Conservation (phyloP, 2,888 invertebrate genomes). For the Cheiracanthium punctorium region DNA sequence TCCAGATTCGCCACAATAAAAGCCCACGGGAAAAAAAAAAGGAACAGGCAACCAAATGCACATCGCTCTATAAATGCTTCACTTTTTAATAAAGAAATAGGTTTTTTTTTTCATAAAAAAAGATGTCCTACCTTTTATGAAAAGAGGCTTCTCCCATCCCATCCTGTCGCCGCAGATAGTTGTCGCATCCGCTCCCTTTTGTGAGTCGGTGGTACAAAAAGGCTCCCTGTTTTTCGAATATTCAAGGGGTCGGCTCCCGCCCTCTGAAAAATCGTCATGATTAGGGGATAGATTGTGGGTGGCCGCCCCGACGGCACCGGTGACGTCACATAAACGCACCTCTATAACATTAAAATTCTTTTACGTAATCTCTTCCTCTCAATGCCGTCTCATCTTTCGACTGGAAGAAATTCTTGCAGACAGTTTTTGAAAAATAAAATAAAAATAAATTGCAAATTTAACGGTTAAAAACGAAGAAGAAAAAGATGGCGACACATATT, state of each 20-base stretch:
- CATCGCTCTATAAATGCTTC: conserved; percentile 54
- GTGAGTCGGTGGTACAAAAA: conserved; percentile 54
- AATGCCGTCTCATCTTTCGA: neutral
- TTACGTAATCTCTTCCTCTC: neutral
- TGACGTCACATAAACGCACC: neutral
- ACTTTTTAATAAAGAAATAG: neutral
- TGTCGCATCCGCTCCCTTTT: conserved; percentile 62
- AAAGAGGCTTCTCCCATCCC: conserved; percentile 32
- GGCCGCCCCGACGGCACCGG: conserved; percentile 56
- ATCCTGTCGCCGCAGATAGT: conserved; percentile 61
- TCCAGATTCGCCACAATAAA: conserved; percentile 40
- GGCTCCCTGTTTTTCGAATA: conserved; percentile 36
- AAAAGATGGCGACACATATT: too few species aligned
- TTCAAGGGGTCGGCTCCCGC: neutral
- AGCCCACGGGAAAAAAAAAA: neutral
- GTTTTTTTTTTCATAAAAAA: conserved; percentile 20
- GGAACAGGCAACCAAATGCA: conserved; percentile 57
- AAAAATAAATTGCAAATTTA: too few species aligned
- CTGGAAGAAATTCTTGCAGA: too few species aligned
- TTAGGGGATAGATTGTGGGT: conserved; percentile 69
- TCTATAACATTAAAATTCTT: conserved; percentile 12
- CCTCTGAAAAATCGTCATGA: conserved; percentile 33
- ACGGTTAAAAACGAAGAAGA: too few species aligned
- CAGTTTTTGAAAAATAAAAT: too few species aligned
- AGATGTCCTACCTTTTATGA: conserved; percentile 49